Conservation (phyloP, 2,888 invertebrate species). For the Lampropteryx suffumata region DNA sequence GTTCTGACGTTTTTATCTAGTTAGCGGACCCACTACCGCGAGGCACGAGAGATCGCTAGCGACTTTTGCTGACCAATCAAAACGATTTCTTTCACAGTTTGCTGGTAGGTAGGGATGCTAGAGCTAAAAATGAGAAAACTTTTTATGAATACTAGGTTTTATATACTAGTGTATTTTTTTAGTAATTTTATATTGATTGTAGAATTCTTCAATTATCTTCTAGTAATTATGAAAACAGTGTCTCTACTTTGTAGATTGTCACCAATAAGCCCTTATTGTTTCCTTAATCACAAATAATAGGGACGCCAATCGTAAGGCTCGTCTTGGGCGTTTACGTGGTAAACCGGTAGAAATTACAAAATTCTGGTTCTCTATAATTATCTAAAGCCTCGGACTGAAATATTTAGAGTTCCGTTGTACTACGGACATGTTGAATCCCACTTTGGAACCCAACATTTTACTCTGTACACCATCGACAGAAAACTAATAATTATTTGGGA, state of each 20-base stretch:
- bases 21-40: constrained; percentile 20
- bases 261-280: constrained; percentile 16
- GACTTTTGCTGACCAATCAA: neutral
- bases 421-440: no score
- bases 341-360: neutral
- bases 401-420: no score
- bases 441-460: no score
- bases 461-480: no score
- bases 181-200: neutral
- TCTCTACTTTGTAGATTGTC: constrained; percentile 12
- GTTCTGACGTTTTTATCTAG: constrained; percentile 21
- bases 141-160: no score
- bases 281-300: constrained; percentile 19
- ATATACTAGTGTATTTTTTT: neutral
- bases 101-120: neutral
- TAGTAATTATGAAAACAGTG: constrained; percentile 8
- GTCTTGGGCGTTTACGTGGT: neutral
- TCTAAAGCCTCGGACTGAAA: no score
- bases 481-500: no score
- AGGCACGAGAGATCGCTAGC: neutral
- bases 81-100: neutral
- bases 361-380: neutral
- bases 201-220: neutral
- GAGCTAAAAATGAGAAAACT: neutral
- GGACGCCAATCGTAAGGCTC: constrained; percentile 11